A percentile compares a stretch with the other conserved stretches of the same genome.
Evolutionary conservation across 2,888 invertebrate species (phyloP).

Genomic region (Ophion ellenae): DNA sequence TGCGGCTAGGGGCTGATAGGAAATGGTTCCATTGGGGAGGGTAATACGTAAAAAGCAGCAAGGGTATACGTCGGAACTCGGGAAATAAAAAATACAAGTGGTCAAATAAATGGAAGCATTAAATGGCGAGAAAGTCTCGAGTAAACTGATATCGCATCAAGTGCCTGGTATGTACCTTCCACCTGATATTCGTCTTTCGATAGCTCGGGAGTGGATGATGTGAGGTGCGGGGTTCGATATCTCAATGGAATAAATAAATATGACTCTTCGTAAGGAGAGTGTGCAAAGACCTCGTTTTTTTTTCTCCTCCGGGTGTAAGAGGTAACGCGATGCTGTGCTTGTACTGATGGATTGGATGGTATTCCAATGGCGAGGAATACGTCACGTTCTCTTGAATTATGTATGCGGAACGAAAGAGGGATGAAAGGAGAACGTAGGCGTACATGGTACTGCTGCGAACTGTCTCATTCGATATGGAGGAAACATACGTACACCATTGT

Average conservation of each 20-base stretch:
- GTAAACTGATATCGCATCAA: constrained; percentile 28
- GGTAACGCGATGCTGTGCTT: constrained; percentile 34
- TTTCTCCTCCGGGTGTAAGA: constrained; percentile 17
- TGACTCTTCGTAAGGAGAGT: constrained; percentile 28
- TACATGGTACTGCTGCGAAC: constrained; percentile 17
- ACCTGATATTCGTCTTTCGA: constrained; percentile 25
- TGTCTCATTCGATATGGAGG: constrained; percentile 29
- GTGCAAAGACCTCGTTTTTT: neutral
- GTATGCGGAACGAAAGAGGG: constrained; percentile 37
- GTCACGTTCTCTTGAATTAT: constrained; percentile 53
- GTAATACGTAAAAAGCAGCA: too few species aligned
- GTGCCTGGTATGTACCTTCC: neutral
- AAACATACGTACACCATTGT: constrained; percentile 10
- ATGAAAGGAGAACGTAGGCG: constrained; percentile 32
- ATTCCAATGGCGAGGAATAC: constrained; percentile 40
- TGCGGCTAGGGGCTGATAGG: too few species aligned
- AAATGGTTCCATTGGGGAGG: too few species aligned
- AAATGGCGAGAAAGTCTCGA: neutral
- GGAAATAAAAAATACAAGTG: neutral
- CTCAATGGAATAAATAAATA: constrained; percentile 34
- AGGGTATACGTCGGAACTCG: too few species aligned
- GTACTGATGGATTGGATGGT: constrained; percentile 45
- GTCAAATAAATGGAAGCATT: neutral
- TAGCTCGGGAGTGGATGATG: constrained; percentile 5
- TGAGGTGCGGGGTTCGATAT: constrained; percentile 5